Conservation (phyloP, 2,113 vertebrate species). For the Equus przewalskii region DNA sequence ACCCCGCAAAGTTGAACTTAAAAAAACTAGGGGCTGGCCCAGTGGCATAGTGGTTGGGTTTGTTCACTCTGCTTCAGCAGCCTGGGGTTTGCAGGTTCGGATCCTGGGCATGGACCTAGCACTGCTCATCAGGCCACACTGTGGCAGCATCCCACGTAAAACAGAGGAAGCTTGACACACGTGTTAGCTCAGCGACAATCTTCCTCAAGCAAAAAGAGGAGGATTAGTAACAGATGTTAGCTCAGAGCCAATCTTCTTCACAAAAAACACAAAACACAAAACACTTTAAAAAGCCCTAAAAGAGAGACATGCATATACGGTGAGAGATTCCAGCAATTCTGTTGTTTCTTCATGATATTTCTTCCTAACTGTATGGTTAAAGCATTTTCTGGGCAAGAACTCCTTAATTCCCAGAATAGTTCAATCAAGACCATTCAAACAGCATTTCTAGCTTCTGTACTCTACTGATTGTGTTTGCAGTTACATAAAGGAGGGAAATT, state of each 20-base stretch:
- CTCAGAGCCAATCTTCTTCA: too few species aligned
- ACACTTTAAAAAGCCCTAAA: background rate
- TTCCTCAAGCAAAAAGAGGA: too few species aligned
- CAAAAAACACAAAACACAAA: too few species aligned
- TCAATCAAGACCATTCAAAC: background rate
- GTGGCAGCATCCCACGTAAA: too few species aligned
- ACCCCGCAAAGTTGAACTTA: background rate
- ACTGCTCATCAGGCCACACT: too few species aligned
- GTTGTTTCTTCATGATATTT: conserved; percentile 2
- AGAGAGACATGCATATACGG: background rate
- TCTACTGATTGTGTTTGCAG: background rate
- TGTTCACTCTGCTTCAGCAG: too few species aligned
- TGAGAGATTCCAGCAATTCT: background rate
- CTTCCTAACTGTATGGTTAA: background rate
- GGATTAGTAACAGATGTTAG: too few species aligned
- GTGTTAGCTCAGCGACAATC: too few species aligned
- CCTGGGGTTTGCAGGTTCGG: too few species aligned
- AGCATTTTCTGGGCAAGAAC: background rate
- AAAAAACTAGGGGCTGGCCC: background rate
- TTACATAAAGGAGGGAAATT: background rate
- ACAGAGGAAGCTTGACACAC: too few species aligned
- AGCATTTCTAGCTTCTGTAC: background rate
- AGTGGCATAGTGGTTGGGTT: too few species aligned
- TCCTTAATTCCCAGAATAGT: background rate
- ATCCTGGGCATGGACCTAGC: too few species aligned